These are phyloP conservation scores for Pristiophorus japonicus DNA, from an alignment of 2,113 vertebrate genomes.

Conservation along the genomic window DNA sequence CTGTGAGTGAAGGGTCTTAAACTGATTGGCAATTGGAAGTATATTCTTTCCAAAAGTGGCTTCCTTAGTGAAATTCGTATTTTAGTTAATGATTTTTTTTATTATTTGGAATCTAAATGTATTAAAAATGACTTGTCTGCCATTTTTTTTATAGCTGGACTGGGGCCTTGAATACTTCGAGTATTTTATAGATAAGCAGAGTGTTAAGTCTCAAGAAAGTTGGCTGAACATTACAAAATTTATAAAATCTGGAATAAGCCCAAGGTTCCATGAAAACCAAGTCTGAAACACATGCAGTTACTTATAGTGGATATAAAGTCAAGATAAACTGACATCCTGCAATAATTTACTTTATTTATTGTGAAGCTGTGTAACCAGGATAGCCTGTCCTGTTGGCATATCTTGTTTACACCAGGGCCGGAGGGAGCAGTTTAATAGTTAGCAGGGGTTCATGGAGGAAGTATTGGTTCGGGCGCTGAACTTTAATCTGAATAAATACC, in stretches of 20 bases:
- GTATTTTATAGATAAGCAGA: neutral
- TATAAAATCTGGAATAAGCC: neutral
- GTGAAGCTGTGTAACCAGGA: neutral
- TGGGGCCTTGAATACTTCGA: neutral
- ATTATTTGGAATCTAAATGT: neutral
- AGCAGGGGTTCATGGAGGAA: slow-evolving; percentile 22
- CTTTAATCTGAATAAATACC: slow-evolving; percentile 24
- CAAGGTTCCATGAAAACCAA: slow-evolving; percentile 21
- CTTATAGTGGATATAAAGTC: slow-evolving; percentile 7
- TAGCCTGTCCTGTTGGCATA: neutral
- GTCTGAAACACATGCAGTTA: slow-evolving; percentile 19
- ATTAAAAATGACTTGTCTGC: neutral
- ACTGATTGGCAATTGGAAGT: neutral
- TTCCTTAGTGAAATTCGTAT: neutral
- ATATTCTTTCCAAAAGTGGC: neutral
- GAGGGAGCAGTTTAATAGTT: slow-evolving; percentile 6
- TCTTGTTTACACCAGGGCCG: neutral
- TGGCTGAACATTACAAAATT: neutral
- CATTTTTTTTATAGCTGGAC: neutral
- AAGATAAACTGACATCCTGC: slow-evolving; percentile 30
- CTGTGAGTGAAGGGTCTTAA: neutral
- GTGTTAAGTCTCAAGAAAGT: neutral
- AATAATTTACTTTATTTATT: slow-evolving; percentile 33
- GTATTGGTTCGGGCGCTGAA: neutral
- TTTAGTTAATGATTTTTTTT: neutral